phyloP scores from a whole-genome alignment of 2,113 vertebrate genomes.

The Rhynchomys soricoides region DNA sequence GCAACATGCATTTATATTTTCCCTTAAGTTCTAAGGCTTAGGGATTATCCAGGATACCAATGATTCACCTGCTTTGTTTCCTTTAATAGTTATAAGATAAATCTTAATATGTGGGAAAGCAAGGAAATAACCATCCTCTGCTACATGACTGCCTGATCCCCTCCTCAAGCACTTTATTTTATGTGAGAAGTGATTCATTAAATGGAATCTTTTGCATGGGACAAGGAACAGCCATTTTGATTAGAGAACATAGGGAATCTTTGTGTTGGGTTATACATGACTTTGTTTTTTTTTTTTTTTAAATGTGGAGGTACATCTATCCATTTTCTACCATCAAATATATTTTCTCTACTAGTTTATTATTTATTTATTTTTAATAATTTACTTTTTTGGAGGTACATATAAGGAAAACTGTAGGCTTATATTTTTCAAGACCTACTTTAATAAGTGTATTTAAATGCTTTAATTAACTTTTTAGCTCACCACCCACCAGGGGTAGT shows the following conservation, averaged over 20 bases:
- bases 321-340: neutral
- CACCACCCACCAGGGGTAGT: too few relatives aligned
- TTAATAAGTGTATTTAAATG: too few relatives aligned
- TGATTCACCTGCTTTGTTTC: neutral
- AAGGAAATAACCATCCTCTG: neutral
- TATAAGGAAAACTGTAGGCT: neutral
- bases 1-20: neutral
- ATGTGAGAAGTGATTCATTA: neutral
- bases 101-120: neutral
- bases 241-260: neutral
- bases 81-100: neutral
- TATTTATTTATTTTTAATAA: neutral
- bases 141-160: neutral
- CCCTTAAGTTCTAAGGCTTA: neutral
- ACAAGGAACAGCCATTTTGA: neutral
- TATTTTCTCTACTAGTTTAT: neutral
- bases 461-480: too few relatives aligned
- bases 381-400: neutral
- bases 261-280: neutral
- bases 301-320: neutral
- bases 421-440: too few relatives aligned
- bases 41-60: neutral
- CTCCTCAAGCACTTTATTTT: neutral
- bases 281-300: too few relatives aligned
- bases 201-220: neutral